Evolutionary conservation across 2,888 invertebrate species (phyloP).

Genomic region (Caenorhabditis plicata): DNA sequence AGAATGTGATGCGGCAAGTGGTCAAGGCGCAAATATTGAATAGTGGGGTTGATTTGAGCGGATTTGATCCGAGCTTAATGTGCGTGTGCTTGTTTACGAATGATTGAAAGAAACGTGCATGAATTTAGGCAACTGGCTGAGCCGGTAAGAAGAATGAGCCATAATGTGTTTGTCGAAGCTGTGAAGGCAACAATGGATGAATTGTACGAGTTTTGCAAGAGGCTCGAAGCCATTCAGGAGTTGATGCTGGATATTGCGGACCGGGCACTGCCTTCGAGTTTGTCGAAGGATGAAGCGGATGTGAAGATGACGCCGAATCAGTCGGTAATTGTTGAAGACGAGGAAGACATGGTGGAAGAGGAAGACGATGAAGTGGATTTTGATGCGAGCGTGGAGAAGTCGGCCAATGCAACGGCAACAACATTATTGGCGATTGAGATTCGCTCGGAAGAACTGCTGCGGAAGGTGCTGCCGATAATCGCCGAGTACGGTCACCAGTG

Average conservation of each 20-base stretch:
- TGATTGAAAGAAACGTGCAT: background rate
- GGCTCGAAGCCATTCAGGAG: conserved; percentile 70
- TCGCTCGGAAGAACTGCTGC: conserved; percentile 12
- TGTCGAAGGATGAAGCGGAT: conserved; percentile 1
- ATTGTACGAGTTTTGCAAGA: conserved; percentile 75
- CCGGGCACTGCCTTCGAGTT: conserved; percentile 19
- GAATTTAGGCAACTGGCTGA: conserved; percentile 69
- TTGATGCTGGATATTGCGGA: conserved; percentile 36
- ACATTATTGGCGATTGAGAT: conserved; percentile 28
- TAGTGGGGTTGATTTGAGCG: conserved; percentile 49
- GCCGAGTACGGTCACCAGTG: conserved; percentile 81
- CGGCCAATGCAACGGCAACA: conserved; percentile 25
- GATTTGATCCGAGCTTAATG: conserved; percentile 52
- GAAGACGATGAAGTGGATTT: conserved; percentile 13
- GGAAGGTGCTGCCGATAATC: conserved; percentile 30
- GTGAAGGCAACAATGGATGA: conserved; percentile 74
- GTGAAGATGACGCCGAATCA: no score
- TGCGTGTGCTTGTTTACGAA: conserved; percentile 1
- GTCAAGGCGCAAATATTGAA: conserved; percentile 41
- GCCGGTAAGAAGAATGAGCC: conserved; percentile 73
- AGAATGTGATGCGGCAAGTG: conserved; percentile 58
- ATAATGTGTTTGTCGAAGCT: conserved; percentile 76
- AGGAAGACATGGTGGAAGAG: conserved; percentile 3
- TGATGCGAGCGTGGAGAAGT: background rate
- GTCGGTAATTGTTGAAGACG: conserved; percentile 3